Conservation (phyloP, 2,888 invertebrate species). For the Heteropelma amictum region DNA sequence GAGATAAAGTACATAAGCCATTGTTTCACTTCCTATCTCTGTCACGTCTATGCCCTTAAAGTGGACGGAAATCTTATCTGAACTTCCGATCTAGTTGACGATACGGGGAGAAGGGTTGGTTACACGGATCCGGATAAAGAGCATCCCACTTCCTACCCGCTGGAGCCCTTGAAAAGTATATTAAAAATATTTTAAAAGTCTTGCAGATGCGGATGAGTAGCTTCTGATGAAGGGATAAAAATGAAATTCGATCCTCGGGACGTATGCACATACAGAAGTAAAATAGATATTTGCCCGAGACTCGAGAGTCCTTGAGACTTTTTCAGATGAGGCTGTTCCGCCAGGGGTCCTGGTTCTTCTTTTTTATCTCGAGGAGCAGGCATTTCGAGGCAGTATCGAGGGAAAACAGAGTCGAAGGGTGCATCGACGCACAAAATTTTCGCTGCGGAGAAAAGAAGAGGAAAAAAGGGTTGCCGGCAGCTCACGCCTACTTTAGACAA, state of each 20-base stretch:
- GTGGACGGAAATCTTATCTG: conserved; percentile 65
- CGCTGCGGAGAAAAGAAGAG: conserved; percentile 35
- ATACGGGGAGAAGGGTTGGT: not conserved
- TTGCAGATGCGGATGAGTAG: not conserved
- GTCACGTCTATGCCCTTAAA: conserved; percentile 42
- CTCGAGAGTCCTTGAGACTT: conserved; percentile 6
- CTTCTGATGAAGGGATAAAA: not conserved
- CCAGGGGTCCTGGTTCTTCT: not conserved
- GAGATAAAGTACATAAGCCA: conserved; percentile 8
- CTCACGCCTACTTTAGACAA: conserved; percentile 64
- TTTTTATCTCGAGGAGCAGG: not conserved
- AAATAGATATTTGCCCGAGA: not conserved
- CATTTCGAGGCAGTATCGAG: not conserved
- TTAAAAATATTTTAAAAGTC: not conserved
- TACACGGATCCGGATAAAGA: conserved; percentile 12
- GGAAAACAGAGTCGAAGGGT: not conserved
- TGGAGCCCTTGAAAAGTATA: not conserved
- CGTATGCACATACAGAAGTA: not conserved
- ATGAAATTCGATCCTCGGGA: conserved; percentile 20
- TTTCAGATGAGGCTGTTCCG: conserved; percentile 1
- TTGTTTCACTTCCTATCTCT: conserved; percentile 60
- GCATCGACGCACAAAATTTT: conserved; percentile 18
- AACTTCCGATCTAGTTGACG: conserved; percentile 58
- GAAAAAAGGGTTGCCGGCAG: conserved; percentile 19
- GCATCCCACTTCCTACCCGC: conserved; percentile 49